Evolutionary conservation across 1,140 invertebrate genomes (phyloP), one percentile per base, ranked within the genome.

Genomic region (Cotesia glomerata): DNA sequence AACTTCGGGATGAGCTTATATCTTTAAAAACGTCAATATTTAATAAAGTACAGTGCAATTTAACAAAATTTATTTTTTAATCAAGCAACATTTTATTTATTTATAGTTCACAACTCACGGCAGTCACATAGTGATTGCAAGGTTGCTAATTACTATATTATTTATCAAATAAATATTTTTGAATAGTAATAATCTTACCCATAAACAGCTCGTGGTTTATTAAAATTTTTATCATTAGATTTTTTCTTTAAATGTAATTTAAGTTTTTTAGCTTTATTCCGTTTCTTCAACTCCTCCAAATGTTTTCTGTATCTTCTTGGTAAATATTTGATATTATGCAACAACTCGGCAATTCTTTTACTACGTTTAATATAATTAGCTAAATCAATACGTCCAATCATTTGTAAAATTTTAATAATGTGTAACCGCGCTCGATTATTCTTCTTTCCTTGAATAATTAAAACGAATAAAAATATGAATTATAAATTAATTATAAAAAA

Each of bases 341-440:
- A 66, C 34, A 71, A 18, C 11, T 68, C 16, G 4, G 73, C 64
- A 0, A 71, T 7, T 64, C 71, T 45, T 61, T 64, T 54, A 67
- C 54, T 73, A 45, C 65, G 64, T 45, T 59, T 71, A 9, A 76
- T 56, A 59, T 72, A 74, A 62, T 74, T 74, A n/a, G 73, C 73
- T 18, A 74, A 64, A 49, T 76, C 75, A 9, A 67, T 32, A 36
- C 75, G 71, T 0, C 73, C 70, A 11, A 74, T 39, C 5, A 32
- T 36, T 14, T 26, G 56, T 35, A 74, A 67, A 26, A n/a, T 58
- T 9, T 49, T 62, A 13, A 61, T 63, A 58, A 76, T 58, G 9
- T 64, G 18, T 1, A 2, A 16, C 1, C 73, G 75, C 0, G 73
- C 75, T 69, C 35, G 56, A 45, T 54, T 34, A 59, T 65, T 64